Base-by-base conservation (phyloP, 2,113 vertebrate genomes). In the Rhombomys opimus region DNA sequence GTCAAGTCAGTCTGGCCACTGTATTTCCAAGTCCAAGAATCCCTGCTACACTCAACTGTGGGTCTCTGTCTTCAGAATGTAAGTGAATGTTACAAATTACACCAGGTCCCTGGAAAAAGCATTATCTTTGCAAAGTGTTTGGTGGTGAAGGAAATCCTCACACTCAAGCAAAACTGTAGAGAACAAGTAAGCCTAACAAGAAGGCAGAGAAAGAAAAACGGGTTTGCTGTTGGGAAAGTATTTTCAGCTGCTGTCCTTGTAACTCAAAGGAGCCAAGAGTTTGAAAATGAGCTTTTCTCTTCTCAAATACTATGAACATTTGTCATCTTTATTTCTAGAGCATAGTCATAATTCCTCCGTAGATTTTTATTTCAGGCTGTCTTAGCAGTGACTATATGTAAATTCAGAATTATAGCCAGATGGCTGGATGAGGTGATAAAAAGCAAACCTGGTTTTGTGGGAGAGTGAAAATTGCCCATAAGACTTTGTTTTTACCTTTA, bases 301-400 rank as follows among this genome's bases (percentile, higher is more conserved):
- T 25, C n/a, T 95, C 81, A 78, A 94, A 92, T 91, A 38, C 73
- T 90, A 41, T 80, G 90, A 95, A 68, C 95, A 94, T 97, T 96
- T 97, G 82, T 97, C 96, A 97, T 95, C 94, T 96, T 97, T 97
- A 96, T 97, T 96, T 96, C 97, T 91, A 90, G n/a, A 92, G 22
- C 63, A 41, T 35, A 85, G 88, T 96, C 77, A 95, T 97, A 97
- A 97, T 97, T 97, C 63, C 88, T 95, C 77, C 20, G 46, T 93
- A 91, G 95, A 91, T 91, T 97, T 97, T 97, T 94, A 92, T 96
- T 95, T 95, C 94, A 96, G 81, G 72, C 95, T 94, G 77, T 89
- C 95, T 73, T 93, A 97, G 72, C 85, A 82, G 91, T 63, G 85
- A 92, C 91, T 96, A 27, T 94, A 97, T 98, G 97, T 97, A 97